These are phyloP conservation scores for Kryptolebias marmoratus DNA, from an alignment of 2,113 vertebrate species.

Conservation along the genomic window DNA sequence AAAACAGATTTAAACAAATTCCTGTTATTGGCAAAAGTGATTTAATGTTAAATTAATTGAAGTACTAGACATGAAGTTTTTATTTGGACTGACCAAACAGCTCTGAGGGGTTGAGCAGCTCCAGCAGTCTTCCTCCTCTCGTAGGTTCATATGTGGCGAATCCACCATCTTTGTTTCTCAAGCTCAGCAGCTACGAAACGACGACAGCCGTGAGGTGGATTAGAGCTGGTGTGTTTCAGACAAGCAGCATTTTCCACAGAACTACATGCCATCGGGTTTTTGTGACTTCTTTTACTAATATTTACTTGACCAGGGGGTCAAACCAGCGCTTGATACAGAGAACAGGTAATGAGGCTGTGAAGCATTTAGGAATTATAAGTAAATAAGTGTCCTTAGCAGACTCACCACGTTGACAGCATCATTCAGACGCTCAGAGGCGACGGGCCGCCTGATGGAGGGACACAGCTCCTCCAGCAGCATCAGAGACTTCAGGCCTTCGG, in stretches of 20 bases:
- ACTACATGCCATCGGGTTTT: no score
- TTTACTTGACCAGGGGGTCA: no score
- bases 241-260: no score
- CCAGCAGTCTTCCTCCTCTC: slow-evolving; percentile 89
- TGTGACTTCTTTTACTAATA: no score
- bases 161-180: slow-evolving; percentile 91
- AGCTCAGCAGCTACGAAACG: slow-evolving; percentile 85
- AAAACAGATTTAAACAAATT: no score
- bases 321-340: no score
- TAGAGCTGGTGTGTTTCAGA: no score
- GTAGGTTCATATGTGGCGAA: slow-evolving; percentile 95
- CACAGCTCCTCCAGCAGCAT: slow-evolving; percentile 89
- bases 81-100: slow-evolving; percentile 87
- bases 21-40: no score
- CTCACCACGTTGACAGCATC: slow-evolving; percentile 92
- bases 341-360: no score
- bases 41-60: no score
- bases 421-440: slow-evolving; percentile 74
- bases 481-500: slow-evolving; percentile 90
- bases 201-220: not conserved
- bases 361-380: no score
- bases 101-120: slow-evolving; percentile 92
- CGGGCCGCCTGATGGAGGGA: slow-evolving; percentile 59
- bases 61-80: no score
- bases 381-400: not conserved